Evolutionary conservation across 2,113 vertebrate species (phyloP).

Genomic region (Saguinus imperator): DNA sequence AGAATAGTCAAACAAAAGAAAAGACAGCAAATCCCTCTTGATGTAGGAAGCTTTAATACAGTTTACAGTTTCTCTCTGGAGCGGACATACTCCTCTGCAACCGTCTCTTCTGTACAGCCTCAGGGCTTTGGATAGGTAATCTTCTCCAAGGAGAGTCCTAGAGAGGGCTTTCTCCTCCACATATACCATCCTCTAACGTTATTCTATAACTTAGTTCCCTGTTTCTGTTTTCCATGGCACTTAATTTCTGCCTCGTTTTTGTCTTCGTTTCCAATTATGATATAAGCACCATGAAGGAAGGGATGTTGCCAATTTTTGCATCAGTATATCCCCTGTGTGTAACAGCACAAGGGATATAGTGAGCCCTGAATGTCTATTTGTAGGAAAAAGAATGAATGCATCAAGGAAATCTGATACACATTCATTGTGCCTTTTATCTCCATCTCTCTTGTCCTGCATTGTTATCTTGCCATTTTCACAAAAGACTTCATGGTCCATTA

Average conservation of each 20-base stretch:
- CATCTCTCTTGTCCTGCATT: not conserved
- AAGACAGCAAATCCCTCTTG: conserved; percentile 1
- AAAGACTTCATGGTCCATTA: not conserved
- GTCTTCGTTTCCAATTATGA: not conserved
- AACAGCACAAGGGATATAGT: not conserved
- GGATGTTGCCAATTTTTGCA: not conserved
- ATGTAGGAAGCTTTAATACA: not conserved
- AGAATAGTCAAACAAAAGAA: conserved; percentile 30
- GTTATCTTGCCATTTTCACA: not conserved
- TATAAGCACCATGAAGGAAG: not conserved
- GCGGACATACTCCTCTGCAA: not conserved
- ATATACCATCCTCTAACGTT: not conserved
- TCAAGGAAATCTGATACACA: not conserved
- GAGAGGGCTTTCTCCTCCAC: no score
- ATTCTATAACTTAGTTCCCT: not conserved
- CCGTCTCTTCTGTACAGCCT: not conserved
- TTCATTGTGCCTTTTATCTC: not conserved
- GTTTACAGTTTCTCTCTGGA: not conserved
- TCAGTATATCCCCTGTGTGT: not conserved
- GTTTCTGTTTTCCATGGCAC: not conserved
- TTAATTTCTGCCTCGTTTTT: not conserved
- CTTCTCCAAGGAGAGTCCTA: not conserved
- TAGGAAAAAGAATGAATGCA: not conserved
- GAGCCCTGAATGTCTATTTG: not conserved
- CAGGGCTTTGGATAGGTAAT: not conserved